Evolutionary conservation across 2,888 invertebrate genomes (phyloP).

Genomic region (Metallyticus violacea): DNA sequence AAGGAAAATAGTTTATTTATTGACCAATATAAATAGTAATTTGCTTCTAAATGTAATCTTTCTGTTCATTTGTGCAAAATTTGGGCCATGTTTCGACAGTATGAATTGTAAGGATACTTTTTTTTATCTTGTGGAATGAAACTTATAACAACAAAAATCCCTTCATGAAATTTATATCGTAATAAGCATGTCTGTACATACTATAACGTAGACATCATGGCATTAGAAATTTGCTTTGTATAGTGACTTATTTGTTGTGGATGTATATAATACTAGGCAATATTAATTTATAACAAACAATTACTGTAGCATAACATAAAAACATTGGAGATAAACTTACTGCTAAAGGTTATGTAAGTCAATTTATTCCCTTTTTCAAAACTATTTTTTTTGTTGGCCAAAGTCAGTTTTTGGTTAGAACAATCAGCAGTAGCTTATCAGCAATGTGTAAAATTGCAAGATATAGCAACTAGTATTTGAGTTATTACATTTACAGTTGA

Average conservation of each 20-base stretch:
- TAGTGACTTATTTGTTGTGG: neutral
- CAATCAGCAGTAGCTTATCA: neutral
- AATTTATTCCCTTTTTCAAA: neutral
- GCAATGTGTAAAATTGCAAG: neutral
- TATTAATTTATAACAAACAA: neutral
- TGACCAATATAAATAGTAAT: neutral
- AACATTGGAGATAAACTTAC: neutral
- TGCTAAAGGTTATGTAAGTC: neutral
- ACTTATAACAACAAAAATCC: neutral
- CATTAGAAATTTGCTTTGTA: neutral
- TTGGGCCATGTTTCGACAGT: neutral
- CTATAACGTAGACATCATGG: neutral
- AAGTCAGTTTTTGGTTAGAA: neutral
- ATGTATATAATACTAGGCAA: neutral
- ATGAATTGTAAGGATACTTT: neutral
- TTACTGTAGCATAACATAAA: neutral
- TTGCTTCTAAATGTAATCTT: neutral
- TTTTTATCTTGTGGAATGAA: neutral
- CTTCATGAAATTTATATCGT: neutral
- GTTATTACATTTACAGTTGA: neutral
- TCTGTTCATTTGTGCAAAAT: neutral
- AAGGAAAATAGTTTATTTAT: neutral
- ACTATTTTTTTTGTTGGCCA: neutral
- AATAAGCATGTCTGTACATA: neutral
- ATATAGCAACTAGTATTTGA: neutral